Base-by-base conservation (phyloP, 2,888 invertebrate species). In the Luffia ferchaultella region DNA sequence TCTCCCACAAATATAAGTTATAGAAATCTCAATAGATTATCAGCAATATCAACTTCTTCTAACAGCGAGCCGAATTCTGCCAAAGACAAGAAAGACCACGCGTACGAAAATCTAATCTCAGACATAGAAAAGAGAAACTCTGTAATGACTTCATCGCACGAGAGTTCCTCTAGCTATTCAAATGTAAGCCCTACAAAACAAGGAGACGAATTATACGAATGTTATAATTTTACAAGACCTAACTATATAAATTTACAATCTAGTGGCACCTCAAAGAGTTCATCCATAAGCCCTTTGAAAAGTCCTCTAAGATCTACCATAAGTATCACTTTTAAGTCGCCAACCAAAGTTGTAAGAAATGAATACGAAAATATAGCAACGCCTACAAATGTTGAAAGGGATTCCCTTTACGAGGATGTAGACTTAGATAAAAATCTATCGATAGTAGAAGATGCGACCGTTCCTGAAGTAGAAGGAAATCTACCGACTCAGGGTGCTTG, bases 291-390 rank as follows among this genome's bases (percentile, higher is more conserved):
- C 1, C 83, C 83, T 0, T 58, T 80, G 9, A 79, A 82, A 60
- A 88, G 88, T 60, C 89, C 89, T 0, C 68, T 90, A 1, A 86
- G 89, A 62, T 90, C 90, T 1, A 91, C 91, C 0, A 91, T 91
- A 18, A 90, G 89, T 68, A 91, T 91, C 7, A 90, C 89, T 1
- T 91, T 90, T 63, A 79, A 89, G 62, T 89, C 90, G 2, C 90
- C 90, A 0, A 85, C 80, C 1, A 86, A 84, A 62, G 61, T 62
- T 1, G 79, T 65, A 65, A 58, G 60, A 2, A 54, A 62, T 1
- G 75, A 86, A 43, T 86, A 85, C 56, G 88, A 87, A 56, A 77
- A 77, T 46, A 75, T 86, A 45, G 68, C 74, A 1, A 76, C 76
- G 0, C 75, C 77, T 0, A 76, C 73, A 0, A 77, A 79, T 45